Conservation (phyloP, 2,113 vertebrate genomes). For the Psettodes erumei region DNA sequence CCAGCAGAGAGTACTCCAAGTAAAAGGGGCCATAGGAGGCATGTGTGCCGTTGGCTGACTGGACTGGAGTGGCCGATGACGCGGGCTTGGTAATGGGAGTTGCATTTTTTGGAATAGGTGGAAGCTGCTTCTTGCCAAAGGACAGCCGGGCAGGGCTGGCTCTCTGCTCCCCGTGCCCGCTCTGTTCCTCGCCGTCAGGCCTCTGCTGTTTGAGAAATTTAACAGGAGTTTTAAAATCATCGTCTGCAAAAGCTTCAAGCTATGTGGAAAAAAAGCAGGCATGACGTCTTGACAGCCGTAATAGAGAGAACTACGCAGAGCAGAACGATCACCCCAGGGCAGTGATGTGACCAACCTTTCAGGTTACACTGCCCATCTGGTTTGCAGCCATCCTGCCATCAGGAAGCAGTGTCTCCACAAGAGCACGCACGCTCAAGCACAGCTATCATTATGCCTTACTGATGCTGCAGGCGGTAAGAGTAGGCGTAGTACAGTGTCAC, state of each 20-base stretch:
- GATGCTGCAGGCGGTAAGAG: neutral
- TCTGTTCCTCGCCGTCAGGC: conserved; percentile 91
- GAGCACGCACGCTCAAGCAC: neutral
- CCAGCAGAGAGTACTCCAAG: conserved; percentile 96
- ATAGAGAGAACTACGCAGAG: neutral
- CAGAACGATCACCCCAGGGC: neutral
- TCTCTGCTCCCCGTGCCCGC: conserved; percentile 85
- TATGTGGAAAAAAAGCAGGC: conserved; percentile 7
- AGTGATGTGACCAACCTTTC: conserved; percentile 31
- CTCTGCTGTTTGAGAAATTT: conserved; percentile 77
- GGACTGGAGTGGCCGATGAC: conserved; percentile 84
- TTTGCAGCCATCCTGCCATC: neutral
- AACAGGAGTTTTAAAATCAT: conserved; percentile 16
- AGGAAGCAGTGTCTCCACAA: conserved; percentile 20
- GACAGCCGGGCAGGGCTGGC: conserved; percentile 87
- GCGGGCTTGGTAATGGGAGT: conserved; percentile 91
- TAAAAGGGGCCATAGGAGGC: conserved; percentile 98
- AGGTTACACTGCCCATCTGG: conserved; percentile 33
- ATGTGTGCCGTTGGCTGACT: conserved; percentile 93
- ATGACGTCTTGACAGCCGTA: neutral
- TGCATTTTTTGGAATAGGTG: conserved; percentile 94
- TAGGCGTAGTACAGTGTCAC: neutral
- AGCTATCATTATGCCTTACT: neutral
- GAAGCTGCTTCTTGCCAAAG: conserved; percentile 94
- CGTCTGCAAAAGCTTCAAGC: neutral